Conservation (phyloP, 1,140 invertebrate species). For the Caenorhabditis inopinata region DNA sequence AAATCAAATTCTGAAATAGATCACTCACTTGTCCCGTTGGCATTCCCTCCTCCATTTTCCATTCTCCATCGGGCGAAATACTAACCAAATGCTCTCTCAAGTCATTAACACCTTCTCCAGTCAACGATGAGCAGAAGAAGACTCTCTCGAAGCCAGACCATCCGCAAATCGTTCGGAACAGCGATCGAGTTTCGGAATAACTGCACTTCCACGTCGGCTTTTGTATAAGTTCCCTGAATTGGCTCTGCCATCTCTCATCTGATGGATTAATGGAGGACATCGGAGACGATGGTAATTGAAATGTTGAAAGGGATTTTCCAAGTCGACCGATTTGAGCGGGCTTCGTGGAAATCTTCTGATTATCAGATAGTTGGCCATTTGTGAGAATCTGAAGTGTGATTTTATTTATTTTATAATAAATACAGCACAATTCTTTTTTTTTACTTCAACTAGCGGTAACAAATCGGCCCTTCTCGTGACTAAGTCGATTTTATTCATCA, state of each 20-base stretch:
- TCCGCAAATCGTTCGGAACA: slow-evolving; percentile 55
- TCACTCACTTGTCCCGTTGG: slow-evolving; percentile 12
- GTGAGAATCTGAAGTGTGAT: not conserved
- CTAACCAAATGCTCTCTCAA: slow-evolving; percentile 54
- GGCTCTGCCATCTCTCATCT: slow-evolving; percentile 58
- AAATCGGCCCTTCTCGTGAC: slow-evolving; percentile 51
- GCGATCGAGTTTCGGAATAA: slow-evolving; percentile 53
- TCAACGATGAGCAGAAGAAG: slow-evolving; percentile 49
- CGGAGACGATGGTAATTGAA: slow-evolving; percentile 6
- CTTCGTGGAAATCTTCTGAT: slow-evolving; percentile 34
- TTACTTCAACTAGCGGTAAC: slow-evolving; percentile 48
- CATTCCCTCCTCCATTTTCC: slow-evolving; percentile 24
- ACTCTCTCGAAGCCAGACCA: slow-evolving; percentile 56
- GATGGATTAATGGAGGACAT: slow-evolving; percentile 5
- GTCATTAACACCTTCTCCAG: slow-evolving; percentile 59
- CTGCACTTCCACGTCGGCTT: slow-evolving; percentile 59
- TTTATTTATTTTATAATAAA: slow-evolving; percentile 15
- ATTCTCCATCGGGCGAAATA: slow-evolving; percentile 35
- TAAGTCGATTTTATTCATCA: slow-evolving; percentile 64
- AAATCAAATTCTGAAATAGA: too few species aligned
- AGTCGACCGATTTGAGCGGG: slow-evolving; percentile 37
- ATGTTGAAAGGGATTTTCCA: not conserved
- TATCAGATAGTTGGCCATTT: slow-evolving; percentile 29
- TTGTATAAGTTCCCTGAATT: slow-evolving; percentile 54
- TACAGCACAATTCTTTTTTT: slow-evolving; percentile 51